Evolutionary conservation across 2,113 vertebrate species (phyloP).

Genomic region (Barbus barbus): DNA sequence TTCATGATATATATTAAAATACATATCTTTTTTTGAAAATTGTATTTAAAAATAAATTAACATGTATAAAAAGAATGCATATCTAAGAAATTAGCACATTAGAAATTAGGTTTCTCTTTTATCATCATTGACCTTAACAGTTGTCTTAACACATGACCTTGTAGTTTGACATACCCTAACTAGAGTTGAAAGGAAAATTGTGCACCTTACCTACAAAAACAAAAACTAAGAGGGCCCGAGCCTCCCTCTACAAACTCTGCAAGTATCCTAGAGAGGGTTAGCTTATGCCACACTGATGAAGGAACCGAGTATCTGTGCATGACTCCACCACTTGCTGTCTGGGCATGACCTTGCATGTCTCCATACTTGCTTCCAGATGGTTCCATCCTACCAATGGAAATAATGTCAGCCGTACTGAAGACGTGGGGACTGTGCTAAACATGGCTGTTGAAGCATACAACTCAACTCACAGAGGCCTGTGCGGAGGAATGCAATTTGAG

Average conservation of each 20-base stretch:
- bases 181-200: neutral
- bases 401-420: conserved; percentile 28
- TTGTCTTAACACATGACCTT: neutral
- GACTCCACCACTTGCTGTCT: conserved; percentile 9
- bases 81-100: neutral
- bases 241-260: neutral
- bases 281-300: conserved; percentile 5
- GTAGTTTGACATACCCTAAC: neutral
- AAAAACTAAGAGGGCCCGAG: neutral
- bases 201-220: neutral
- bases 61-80: neutral
- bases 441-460: conserved; percentile 9
- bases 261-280: neutral
- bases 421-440: conserved; percentile 35
- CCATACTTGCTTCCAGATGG: conserved; percentile 50
- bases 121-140: neutral
- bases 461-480: conserved; percentile 20
- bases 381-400: conserved; percentile 26
- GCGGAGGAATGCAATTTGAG: conserved; percentile 60
- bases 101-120: neutral
- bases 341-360: conserved; percentile 46
- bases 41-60: neutral
- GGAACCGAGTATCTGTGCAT: neutral
- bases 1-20: neutral
- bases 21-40: neutral